Conservation (phyloP, 2,113 vertebrate genomes). For the Heterochromis multidens region DNA sequence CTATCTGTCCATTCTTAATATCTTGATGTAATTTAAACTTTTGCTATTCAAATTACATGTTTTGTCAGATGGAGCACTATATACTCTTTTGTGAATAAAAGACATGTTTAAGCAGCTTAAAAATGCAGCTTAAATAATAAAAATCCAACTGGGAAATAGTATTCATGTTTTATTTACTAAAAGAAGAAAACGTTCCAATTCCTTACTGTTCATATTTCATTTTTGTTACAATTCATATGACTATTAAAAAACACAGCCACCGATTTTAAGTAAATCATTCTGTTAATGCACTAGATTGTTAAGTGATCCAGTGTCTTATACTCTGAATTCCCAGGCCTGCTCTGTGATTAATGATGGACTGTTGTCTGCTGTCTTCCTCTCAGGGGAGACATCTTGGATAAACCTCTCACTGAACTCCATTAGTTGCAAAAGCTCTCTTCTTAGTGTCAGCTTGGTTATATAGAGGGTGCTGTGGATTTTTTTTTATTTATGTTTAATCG, state of each 20-base stretch:
- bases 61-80: background rate
- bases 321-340: constrained; percentile 16
- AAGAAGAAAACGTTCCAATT: background rate
- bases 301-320: constrained; percentile 33
- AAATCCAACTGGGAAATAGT: background rate
- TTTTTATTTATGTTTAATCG: constrained; percentile 57
- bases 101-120: background rate
- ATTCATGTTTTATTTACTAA: background rate
- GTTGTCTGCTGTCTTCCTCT: constrained; percentile 29
- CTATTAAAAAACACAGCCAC: background rate
- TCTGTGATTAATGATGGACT: constrained; percentile 38
- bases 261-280: background rate
- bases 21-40: too few relatives aligned
- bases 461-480: constrained; percentile 13
- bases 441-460: constrained; percentile 36
- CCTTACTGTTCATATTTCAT: background rate
- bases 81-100: background rate
- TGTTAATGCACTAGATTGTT: constrained; percentile 6
- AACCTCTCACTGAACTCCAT: constrained; percentile 48
- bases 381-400: constrained; percentile 39
- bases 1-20: too few relatives aligned
- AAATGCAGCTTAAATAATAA: background rate
- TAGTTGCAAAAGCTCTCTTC: constrained; percentile 43
- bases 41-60: too few relatives aligned
- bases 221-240: background rate